Evolutionary conservation across 2,113 vertebrate genomes (phyloP).

Genomic region (Daboia siamensis): DNA sequence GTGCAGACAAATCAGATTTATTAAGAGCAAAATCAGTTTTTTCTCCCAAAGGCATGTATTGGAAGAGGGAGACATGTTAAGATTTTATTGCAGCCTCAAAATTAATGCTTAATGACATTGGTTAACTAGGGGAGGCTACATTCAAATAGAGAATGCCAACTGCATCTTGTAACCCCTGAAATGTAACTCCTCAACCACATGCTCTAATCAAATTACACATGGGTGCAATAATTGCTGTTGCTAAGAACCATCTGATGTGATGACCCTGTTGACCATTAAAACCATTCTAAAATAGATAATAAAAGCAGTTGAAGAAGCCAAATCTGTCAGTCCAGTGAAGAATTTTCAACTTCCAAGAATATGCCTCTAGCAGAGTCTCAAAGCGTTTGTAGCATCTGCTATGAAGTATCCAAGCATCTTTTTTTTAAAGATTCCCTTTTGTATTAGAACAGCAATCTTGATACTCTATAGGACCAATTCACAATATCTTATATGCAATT

Average conservation of each 20-base stretch:
- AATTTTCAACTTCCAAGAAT: not conserved
- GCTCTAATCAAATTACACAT: conserved; percentile 16
- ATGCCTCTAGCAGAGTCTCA: not conserved
- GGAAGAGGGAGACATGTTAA: conserved; percentile 35
- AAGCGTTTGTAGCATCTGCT: not conserved
- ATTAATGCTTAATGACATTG: conserved; percentile 21
- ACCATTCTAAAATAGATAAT: conserved; percentile 32
- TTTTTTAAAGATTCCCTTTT: conserved; percentile 48
- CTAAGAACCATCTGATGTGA: conserved; percentile 44
- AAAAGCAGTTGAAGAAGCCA: conserved; percentile 36
- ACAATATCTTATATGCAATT: conserved; percentile 31
- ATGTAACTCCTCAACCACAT: conserved; percentile 34
- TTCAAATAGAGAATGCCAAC: conserved; percentile 25
- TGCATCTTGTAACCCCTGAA: conserved; percentile 33
- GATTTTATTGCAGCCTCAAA: conserved; percentile 50
- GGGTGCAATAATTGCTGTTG: conserved; percentile 32
- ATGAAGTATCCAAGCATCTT: not conserved
- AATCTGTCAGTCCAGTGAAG: conserved; percentile 30
- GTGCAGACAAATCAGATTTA: conserved; percentile 34
- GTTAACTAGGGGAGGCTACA: not conserved
- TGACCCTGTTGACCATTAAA: conserved; percentile 48
- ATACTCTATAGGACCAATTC: conserved; percentile 54
- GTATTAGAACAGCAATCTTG: conserved; percentile 44
- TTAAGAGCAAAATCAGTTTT: conserved; percentile 42
- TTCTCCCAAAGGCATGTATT: conserved; percentile 21